These are phyloP conservation scores for Rynchops niger DNA, from an alignment of 2,113 vertebrate genomes.

Conservation along the genomic window DNA sequence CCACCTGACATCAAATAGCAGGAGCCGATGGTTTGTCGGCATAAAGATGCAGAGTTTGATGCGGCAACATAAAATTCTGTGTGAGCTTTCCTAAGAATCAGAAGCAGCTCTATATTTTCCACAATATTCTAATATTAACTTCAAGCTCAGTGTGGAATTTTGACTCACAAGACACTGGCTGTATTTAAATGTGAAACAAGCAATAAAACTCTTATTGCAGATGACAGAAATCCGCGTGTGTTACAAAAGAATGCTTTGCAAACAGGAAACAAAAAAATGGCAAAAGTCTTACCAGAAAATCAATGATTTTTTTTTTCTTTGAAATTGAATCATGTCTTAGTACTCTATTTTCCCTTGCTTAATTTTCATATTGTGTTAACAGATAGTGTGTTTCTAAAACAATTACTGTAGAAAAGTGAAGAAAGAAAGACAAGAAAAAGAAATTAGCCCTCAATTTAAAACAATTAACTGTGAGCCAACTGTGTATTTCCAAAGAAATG, in stretches of 20 bases:
- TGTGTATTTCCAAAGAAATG: background rate
- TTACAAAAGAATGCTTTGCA: background rate
- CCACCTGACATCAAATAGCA: background rate
- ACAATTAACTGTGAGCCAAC: background rate
- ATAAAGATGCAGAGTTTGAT: background rate
- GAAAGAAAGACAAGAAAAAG: background rate
- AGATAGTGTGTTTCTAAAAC: background rate
- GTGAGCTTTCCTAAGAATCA: background rate
- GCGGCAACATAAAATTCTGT: background rate
- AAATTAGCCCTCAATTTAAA: background rate
- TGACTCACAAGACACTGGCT: background rate
- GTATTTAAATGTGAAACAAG: background rate
- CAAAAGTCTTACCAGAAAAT: background rate
- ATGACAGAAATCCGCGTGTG: background rate
- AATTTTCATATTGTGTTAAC: background rate
- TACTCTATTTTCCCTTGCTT: background rate
- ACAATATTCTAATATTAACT: slow-evolving; percentile 35
- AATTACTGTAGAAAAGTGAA: background rate
- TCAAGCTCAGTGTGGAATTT: background rate
- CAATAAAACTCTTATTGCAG: background rate
- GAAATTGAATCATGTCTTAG: background rate
- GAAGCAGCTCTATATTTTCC: background rate
- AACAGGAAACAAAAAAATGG: background rate
- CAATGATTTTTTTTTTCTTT: background rate
- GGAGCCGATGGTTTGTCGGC: background rate